Evolutionary conservation across 2,113 vertebrate genomes (phyloP), one percentile per base, ranked within the genome.

Genomic region (Hippolais icterina): DNA sequence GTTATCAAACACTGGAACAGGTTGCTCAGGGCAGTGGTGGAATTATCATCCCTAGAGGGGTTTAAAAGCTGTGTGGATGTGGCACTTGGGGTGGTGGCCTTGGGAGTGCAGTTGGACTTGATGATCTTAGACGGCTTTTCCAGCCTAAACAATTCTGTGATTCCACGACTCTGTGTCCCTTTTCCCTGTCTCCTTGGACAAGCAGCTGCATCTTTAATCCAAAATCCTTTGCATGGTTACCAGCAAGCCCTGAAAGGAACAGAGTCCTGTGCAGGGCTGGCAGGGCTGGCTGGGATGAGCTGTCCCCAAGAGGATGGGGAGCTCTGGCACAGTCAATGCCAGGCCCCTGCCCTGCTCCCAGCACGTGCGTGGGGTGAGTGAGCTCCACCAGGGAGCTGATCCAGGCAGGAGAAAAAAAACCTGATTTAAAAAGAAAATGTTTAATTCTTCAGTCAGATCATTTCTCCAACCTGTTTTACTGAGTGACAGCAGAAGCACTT

Each of bases 401-500:
- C 41, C 56, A 20, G 59, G 76, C 54, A 71, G 44, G 2, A 15
- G 60, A 63, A 63, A 72, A 76, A 35, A 56, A 57, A 52, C 19
- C 19, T 3, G 5, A 54, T 72, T 25, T 11, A 3, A 44, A 52
- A 33, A n/a, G n/a, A 80, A 64, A 1, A 33, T 44, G 59, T 33
- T 59, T 37, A 65, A 66, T 63, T 89, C 72, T 75, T 61, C 76
- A 94, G 72, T 74, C 59, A 64, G 80, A 83, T 86, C 76, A 50
- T 56, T 33, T 92, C 64, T 74, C 68, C 89, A 90, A 35, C 92
- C 86, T 59, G 71, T 39, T 92, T 41, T 9, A 35, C 59, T 47
- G 88, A 92, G 93, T 83, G 91, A 94, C 93, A 92, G 86, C 83
- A 95, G 91, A 81, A 94, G 95, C 72, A 56, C 76, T 95, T 83